Conservation (phyloP, 1,140 invertebrate species). For the Globodera ellingtonae region DNA sequence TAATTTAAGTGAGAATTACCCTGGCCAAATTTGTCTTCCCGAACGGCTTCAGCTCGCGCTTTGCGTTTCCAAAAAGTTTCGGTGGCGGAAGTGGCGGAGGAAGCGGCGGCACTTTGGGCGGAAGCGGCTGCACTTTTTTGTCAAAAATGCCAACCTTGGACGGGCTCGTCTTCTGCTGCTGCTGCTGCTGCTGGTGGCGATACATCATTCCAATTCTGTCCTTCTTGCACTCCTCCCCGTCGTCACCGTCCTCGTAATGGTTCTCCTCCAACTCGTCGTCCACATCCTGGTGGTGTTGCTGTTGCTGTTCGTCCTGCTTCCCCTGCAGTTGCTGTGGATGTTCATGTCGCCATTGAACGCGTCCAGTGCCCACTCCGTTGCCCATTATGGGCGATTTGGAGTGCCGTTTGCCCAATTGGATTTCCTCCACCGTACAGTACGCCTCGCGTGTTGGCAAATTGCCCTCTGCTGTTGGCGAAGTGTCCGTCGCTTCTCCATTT, state of each 20-base stretch:
- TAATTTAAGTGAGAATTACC: background rate
- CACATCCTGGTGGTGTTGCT: background rate
- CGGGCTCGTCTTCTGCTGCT: background rate
- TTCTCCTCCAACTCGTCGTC: slow-evolving; percentile 3
- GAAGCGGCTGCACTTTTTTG: background rate
- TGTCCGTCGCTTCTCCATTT: background rate
- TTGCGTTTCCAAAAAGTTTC: slow-evolving; percentile 2
- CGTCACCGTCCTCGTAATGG: slow-evolving; percentile 10
- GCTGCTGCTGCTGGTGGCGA: background rate
- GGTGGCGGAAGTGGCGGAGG: slow-evolving; percentile 9
- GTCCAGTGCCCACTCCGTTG: background rate
- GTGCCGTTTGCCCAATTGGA: slow-evolving; percentile 15
- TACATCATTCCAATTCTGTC: no score
- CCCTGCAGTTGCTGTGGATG: background rate
- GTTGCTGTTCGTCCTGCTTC: background rate
- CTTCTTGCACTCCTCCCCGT: background rate
- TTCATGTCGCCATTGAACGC: background rate
- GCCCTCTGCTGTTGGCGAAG: background rate
- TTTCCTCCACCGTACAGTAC: slow-evolving; percentile 26
- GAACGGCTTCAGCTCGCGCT: background rate
- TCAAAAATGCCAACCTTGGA: background rate
- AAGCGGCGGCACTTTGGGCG: background rate
- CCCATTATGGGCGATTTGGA: background rate
- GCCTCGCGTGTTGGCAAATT: background rate
- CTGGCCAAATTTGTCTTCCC: background rate